phyloP scores from a whole-genome alignment of 2,797 vertebrate genomes.

The Acrocephalus scirpaceus region DNA sequence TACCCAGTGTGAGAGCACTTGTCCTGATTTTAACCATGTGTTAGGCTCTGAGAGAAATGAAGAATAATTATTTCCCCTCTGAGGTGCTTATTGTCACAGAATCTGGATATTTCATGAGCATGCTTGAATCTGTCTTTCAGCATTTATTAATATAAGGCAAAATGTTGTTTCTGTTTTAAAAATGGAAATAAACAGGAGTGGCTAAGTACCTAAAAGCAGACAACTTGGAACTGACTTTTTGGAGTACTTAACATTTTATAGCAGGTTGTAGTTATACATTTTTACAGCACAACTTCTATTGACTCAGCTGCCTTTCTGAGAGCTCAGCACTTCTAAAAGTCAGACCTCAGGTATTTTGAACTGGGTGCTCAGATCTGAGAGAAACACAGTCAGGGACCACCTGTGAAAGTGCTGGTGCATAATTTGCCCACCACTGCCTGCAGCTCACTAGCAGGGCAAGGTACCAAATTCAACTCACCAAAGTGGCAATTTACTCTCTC shows the following conservation, averaged over 20 bases:
- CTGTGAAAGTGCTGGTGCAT: neutral
- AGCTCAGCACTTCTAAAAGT: constrained; percentile 17
- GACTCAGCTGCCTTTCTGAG: constrained; percentile 34
- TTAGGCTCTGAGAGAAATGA: neutral
- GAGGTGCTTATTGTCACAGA: neutral
- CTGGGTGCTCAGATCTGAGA: neutral
- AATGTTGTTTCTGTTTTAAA: neutral
- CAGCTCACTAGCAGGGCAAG: neutral
- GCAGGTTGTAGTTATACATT: neutral
- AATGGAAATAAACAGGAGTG: neutral
- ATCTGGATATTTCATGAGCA: neutral
- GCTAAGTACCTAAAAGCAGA: neutral
- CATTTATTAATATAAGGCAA: neutral
- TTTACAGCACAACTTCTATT: constrained; percentile 1
- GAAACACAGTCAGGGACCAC: neutral
- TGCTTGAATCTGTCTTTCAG: neutral
- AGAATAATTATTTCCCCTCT: neutral
- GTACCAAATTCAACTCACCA: neutral
- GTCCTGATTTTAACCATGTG: neutral
- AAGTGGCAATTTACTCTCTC: neutral
- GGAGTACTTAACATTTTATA: constrained; percentile 7
- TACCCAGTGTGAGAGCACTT: neutral
- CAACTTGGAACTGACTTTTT: neutral
- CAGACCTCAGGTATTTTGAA: neutral
- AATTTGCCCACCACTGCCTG: neutral